Evolutionary conservation across 2,797 vertebrate genomes (phyloP).

Genomic region (Spinibarbus caldwelli): DNA sequence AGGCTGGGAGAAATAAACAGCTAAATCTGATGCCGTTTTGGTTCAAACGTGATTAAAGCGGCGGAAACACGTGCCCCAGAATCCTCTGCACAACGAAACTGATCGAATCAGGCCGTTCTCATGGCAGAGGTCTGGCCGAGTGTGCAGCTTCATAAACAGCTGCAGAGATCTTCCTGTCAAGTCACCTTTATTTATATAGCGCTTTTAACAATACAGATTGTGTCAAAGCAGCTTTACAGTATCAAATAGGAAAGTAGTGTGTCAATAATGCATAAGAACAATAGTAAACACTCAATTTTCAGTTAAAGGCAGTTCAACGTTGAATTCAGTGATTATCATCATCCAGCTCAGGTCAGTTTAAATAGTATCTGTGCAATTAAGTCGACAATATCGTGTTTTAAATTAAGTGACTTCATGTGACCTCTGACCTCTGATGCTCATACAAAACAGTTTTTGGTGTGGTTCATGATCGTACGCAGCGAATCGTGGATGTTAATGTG

Average conservation of each 20-base stretch:
- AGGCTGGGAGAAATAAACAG: conserved; percentile 48
- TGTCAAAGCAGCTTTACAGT: too few species aligned
- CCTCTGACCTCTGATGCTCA: neutral
- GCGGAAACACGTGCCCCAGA: conserved; percentile 3
- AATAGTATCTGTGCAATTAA: too few species aligned
- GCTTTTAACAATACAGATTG: neutral
- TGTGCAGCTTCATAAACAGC: neutral
- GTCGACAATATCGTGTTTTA: neutral
- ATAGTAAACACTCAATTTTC: neutral
- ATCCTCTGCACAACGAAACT: neutral
- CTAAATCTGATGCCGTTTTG: conserved; percentile 55
- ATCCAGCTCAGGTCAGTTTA: neutral
- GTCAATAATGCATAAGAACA: too few species aligned
- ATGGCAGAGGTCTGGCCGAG: neutral
- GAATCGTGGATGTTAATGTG: too few species aligned
- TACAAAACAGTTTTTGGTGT: conserved; percentile 25
- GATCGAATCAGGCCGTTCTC: neutral
- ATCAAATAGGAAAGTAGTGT: too few species aligned
- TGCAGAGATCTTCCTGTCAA: neutral
- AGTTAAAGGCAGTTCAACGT: neutral
- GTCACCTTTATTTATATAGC: neutral
- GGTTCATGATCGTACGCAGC: conserved; percentile 29
- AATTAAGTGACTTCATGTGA: neutral
- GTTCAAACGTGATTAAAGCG: conserved; percentile 53
- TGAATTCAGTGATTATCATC: neutral